These are phyloP conservation scores for Pegoplata infirma DNA, from an alignment of 2,888 invertebrate genomes.

Conservation along the genomic window DNA sequence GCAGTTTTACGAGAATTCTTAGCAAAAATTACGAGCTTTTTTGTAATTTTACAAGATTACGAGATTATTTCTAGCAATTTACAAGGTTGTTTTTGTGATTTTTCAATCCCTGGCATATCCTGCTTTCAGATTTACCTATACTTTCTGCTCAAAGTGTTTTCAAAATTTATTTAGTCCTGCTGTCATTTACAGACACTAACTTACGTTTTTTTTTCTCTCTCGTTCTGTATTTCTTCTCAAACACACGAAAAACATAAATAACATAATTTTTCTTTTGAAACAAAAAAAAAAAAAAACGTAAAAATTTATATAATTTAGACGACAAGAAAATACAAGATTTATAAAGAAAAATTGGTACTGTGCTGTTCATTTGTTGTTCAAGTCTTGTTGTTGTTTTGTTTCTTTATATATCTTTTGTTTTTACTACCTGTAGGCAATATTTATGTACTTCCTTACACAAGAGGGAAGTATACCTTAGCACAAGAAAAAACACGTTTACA, in stretches of 20 bases:
- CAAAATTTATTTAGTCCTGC: background rate
- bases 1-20: too few relatives aligned
- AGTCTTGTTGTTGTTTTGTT: slow-evolving; percentile 1
- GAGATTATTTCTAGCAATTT: too few relatives aligned
- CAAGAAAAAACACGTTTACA: too few relatives aligned
- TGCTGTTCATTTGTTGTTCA: slow-evolving; percentile 31
- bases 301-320: slow-evolving; percentile 32
- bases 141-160: background rate
- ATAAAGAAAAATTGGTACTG: slow-evolving; percentile 41
- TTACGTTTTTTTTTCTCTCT: background rate
- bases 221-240: too few relatives aligned
- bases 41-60: too few relatives aligned
- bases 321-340: slow-evolving; percentile 42
- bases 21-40: too few relatives aligned
- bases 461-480: slow-evolving; percentile 13
- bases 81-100: too few relatives aligned
- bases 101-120: too few relatives aligned
- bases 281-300: background rate
- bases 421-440: slow-evolving; percentile 38
- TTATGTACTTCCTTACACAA: background rate
- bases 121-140: background rate
- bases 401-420: background rate
- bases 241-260: slow-evolving; percentile 14
- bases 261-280: slow-evolving; percentile 1
- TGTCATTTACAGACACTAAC: slow-evolving; percentile 26